Conservation (phyloP, 2,888 invertebrate genomes). For the Drosophila birchii region DNA sequence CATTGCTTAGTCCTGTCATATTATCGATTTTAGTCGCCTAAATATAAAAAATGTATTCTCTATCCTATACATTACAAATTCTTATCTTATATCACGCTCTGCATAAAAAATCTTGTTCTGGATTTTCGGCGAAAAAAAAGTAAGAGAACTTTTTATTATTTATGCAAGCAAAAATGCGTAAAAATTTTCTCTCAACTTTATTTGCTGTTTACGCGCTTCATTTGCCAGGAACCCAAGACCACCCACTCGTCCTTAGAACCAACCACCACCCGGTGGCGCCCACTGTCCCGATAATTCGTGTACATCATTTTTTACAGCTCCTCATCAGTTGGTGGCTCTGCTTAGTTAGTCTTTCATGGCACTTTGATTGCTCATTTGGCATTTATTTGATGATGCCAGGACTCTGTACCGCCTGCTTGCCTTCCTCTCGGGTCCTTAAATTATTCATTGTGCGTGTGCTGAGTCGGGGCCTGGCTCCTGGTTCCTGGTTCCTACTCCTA, state of each 20-base stretch:
- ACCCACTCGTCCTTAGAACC: constrained; percentile 12
- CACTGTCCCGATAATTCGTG: constrained; percentile 64
- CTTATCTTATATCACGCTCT: constrained; percentile 1
- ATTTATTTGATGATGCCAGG: constrained; percentile 75
- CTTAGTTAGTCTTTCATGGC: constrained; percentile 78
- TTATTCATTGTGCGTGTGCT: constrained; percentile 72
- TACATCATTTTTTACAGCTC: constrained; percentile 74
- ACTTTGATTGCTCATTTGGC: constrained; percentile 82
- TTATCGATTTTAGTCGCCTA: neutral
- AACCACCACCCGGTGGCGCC: neutral
- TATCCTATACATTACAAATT: constrained; percentile 1
- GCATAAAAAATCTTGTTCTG: constrained; percentile 3
- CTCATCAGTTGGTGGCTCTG: constrained; percentile 62
- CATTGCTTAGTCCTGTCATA: neutral
- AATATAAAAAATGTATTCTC: neutral
- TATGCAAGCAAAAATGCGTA: constrained; percentile 57
- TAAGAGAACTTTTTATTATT: constrained; percentile 48
- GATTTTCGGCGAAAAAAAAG: neutral
- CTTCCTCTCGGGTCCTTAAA: constrained; percentile 55
- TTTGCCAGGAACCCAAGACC: constrained; percentile 39
- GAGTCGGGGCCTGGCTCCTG: constrained; percentile 12
- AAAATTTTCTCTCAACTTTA: constrained; percentile 56
- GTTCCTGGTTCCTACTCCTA: constrained; percentile 26
- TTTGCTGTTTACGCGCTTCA: constrained; percentile 76
- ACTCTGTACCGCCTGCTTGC: constrained; percentile 8